phyloP scores from a whole-genome alignment of 2,797 vertebrate genomes.

The Lithobates sylvaticus region DNA sequence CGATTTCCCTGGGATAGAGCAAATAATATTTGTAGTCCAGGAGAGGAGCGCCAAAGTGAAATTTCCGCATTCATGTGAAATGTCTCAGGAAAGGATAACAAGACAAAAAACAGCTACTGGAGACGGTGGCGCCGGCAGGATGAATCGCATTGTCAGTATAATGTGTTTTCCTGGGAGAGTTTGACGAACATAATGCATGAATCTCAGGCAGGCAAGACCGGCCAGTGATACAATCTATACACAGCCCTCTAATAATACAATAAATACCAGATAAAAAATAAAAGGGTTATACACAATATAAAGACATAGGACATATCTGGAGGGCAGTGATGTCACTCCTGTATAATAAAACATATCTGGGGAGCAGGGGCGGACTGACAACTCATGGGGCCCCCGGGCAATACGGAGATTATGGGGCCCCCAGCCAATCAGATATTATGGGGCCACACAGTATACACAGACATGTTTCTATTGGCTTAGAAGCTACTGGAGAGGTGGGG shows the following conservation, averaged over 20 bases:
- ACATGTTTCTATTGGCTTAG: too few species aligned
- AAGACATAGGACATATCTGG: too few species aligned
- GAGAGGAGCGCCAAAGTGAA: neutral
- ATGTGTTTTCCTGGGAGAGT: neutral
- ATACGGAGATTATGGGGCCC: too few species aligned
- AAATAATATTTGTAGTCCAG: neutral
- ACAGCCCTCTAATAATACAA: neutral
- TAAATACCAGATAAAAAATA: neutral
- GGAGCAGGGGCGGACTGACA: too few species aligned
- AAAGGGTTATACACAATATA: too few species aligned
- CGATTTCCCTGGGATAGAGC: too few species aligned
- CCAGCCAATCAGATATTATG: too few species aligned
- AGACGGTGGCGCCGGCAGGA: neutral
- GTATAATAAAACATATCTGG: too few species aligned
- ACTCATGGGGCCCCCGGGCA: too few species aligned
- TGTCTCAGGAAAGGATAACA: neutral
- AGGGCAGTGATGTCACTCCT: too few species aligned
- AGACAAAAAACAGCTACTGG: constrained; percentile 5
- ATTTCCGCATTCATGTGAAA: neutral
- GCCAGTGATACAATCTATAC: constrained; percentile 8
- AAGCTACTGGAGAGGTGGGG: too few species aligned
- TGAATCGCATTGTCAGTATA: neutral
- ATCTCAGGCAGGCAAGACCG: neutral
- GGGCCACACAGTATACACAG: too few species aligned
- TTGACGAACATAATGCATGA: neutral